Base-by-base conservation (phyloP, 1,140 invertebrate genomes). In the Cherax quadricarinatus region DNA sequence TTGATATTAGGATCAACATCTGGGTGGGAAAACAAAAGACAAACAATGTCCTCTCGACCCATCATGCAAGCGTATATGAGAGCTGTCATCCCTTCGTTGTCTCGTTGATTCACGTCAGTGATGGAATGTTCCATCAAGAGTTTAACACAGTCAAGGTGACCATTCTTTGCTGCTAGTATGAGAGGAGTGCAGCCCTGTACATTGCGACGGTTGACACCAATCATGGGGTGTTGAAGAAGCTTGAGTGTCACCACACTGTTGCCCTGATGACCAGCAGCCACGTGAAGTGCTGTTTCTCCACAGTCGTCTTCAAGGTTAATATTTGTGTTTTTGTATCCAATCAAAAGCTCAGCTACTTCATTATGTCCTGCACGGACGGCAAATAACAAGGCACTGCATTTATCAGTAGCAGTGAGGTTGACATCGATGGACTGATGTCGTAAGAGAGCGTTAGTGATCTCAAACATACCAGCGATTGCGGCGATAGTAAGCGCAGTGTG, bases 101-200 rank as follows among this genome's bases (percentile, higher is more conserved):
- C 98, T 70, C 96, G 96, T 89, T 98, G 96, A 51, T 96, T 96
- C 6, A 98, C 96, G 96, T 99, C 97, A 95, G 97, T 98, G 90
- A 98, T 97, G 1, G 97, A 96, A 93, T 98, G 97, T 78, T 96
- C 96, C 60, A 99, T 95, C 18, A 99, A 95, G 84, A 97, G 95
- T 94, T 97, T 97, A 9, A 98, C 97, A 93, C 99, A 97, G 83
- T 98, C 97, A 10, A 97, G 96, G 94, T 98, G 97, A 4, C 98
- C 98, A 95, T 99, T 98, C 94, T 99, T 98, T 30, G 98, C 97
- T 16, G 98, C 98, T 95, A 98, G 98, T 98, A 99, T 99, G 48
- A 99, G 95, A 4, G 98, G 98, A 0, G 98, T 98, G 92, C 97
- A 98, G 14, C 98, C 98, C 95, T 99, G 98, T 94, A 98, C 97